These are phyloP conservation scores for Scotopteryx bipunctaria DNA, from an alignment of 2,888 invertebrate genomes.

Conservation along the genomic window DNA sequence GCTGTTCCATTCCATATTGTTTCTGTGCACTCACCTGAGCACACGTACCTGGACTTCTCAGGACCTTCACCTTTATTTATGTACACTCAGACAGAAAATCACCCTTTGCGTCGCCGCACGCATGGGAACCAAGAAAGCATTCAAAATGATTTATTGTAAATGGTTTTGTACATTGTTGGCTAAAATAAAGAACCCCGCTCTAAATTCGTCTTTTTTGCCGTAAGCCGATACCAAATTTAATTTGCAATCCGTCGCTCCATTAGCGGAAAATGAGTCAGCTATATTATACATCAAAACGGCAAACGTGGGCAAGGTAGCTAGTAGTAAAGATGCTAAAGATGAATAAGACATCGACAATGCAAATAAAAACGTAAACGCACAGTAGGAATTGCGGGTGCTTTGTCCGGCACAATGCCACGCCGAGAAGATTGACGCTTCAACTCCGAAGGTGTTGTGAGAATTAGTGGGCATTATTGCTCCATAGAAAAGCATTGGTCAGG, in stretches of 20 bases:
- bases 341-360: constrained; percentile 74
- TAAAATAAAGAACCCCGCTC: constrained; percentile 81
- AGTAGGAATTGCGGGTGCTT: constrained; percentile 78
- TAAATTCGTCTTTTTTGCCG: constrained; percentile 73
- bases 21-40: constrained; percentile 47
- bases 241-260: constrained; percentile 64
- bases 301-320: constrained; percentile 1
- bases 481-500: constrained; percentile 74
- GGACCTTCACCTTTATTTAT: constrained; percentile 82
- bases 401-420: constrained; percentile 69
- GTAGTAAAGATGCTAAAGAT: constrained; percentile 47
- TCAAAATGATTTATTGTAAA: constrained; percentile 84
- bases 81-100: constrained; percentile 78
- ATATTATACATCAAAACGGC: constrained; percentile 9
- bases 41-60: constrained; percentile 75
- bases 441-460: constrained; percentile 79
- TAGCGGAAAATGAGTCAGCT: constrained; percentile 39
- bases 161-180: constrained; percentile 84
- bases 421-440: constrained; percentile 72
- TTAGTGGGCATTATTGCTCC: constrained; percentile 79
- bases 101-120: constrained; percentile 81
- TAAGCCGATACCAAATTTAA: constrained; percentile 62
- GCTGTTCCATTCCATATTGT: constrained; percentile 44
- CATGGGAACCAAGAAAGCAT: constrained; percentile 81
- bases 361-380: constrained; percentile 73